Conservation (phyloP, 2,888 invertebrate genomes). For the Ormyrus labotus region DNA sequence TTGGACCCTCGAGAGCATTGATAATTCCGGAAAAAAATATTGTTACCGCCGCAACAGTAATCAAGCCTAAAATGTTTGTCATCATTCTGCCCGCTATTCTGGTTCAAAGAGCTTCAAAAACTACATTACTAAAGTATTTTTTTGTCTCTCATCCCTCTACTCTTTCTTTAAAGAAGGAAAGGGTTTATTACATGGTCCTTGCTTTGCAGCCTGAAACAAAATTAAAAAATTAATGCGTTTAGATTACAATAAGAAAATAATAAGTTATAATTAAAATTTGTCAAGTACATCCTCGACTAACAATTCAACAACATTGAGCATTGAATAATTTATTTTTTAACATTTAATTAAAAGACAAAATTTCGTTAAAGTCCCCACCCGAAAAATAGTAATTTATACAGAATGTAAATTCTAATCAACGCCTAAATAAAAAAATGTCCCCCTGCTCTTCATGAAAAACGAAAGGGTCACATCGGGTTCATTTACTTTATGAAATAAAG, state of each 20-base stretch:
- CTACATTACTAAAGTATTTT: slow-evolving; percentile 32
- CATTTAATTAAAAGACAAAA: too few relatives aligned
- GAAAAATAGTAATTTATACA: too few relatives aligned
- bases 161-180: neutral
- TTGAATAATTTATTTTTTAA: too few relatives aligned
- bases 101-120: neutral
- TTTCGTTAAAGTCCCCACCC: too few relatives aligned
- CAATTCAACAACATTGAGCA: too few relatives aligned
- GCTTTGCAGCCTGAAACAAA: slow-evolving; percentile 27
- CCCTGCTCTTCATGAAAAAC: slow-evolving; percentile 5
- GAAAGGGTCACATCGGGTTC: slow-evolving; percentile 37
- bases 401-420: neutral
- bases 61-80: neutral
- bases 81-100: slow-evolving; percentile 31
- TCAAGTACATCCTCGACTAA: too few relatives aligned
- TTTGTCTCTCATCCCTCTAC: neutral
- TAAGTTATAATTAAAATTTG: too few relatives aligned
- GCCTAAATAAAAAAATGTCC: slow-evolving; percentile 8
- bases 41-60: neutral
- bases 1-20: slow-evolving; percentile 81
- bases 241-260: neutral
- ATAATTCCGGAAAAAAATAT: slow-evolving; percentile 28
- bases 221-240: neutral
- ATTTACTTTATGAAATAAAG: slow-evolving; percentile 47
- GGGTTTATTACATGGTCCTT: slow-evolving; percentile 5